Conservation (phyloP, 2,888 invertebrate genomes). For the Drosophila neonasuta region DNA sequence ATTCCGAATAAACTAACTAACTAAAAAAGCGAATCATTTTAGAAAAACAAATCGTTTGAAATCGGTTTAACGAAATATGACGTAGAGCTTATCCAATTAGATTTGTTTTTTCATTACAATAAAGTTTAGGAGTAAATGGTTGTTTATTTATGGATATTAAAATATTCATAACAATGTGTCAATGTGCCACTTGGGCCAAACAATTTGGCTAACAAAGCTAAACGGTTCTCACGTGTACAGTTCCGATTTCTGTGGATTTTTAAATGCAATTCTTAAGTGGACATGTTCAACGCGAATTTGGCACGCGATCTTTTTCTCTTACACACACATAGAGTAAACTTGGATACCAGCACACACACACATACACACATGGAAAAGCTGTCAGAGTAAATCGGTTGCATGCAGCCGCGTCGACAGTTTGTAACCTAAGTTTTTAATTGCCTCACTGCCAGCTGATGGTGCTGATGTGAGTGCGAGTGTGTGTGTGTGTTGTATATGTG, state of each 20-base stretch:
- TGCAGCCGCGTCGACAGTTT: constrained; percentile 71
- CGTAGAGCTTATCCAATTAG: neutral
- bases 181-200: constrained; percentile 27
- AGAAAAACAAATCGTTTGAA: neutral
- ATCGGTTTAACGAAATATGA: neutral
- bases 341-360: constrained; percentile 2
- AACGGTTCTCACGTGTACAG: constrained; percentile 48
- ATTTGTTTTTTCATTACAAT: neutral
- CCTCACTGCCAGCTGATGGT: constrained; percentile 32
- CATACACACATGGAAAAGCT: constrained; percentile 11
- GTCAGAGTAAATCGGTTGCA: constrained; percentile 64
- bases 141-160: constrained; percentile 3
- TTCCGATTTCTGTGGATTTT: constrained; percentile 53
- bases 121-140: neutral
- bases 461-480: constrained; percentile 12
- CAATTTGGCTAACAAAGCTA: constrained; percentile 49
- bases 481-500: constrained; percentile 17
- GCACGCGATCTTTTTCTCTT: constrained; percentile 50
- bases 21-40: neutral
- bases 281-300: constrained; percentile 51
- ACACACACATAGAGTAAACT: neutral
- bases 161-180: constrained; percentile 32
- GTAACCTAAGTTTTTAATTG: constrained; percentile 73
- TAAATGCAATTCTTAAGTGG: constrained; percentile 62
- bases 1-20: neutral